Conservation (phyloP, 2,888 invertebrate genomes). For the Eupithecia exiguata region DNA sequence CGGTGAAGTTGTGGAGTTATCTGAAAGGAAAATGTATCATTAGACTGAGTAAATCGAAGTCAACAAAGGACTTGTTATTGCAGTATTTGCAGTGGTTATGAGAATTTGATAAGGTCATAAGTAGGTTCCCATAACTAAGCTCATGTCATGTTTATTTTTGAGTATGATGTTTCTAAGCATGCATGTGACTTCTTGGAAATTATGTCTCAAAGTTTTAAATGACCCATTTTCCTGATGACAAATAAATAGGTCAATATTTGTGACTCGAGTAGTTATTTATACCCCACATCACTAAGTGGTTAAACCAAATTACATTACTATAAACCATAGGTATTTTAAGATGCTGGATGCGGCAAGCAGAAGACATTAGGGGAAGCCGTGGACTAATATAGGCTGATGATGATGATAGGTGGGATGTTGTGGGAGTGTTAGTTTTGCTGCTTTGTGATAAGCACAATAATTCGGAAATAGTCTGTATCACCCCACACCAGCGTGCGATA, state of each 20-base stretch:
- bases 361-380: too few relatives aligned
- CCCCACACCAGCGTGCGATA: conserved; percentile 14
- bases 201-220: background rate
- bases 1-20: conserved; percentile 86
- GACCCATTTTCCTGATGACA: background rate
- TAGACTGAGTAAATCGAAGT: background rate
- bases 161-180: background rate
- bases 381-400: too few relatives aligned
- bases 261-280: background rate
- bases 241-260: background rate
- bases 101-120: background rate
- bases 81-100: background rate
- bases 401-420: too few relatives aligned
- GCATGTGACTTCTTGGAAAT: background rate
- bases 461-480: background rate
- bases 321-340: background rate
- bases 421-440: too few relatives aligned
- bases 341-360: too few relatives aligned
- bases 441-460: background rate
- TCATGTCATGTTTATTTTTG: conserved; percentile 5
- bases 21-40: conserved; percentile 71
- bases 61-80: background rate
- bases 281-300: background rate
- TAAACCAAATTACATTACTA: background rate
- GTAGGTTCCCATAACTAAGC: background rate